phyloP scores from a whole-genome alignment of 2,888 invertebrate genomes.

The Hyles lineata region DNA sequence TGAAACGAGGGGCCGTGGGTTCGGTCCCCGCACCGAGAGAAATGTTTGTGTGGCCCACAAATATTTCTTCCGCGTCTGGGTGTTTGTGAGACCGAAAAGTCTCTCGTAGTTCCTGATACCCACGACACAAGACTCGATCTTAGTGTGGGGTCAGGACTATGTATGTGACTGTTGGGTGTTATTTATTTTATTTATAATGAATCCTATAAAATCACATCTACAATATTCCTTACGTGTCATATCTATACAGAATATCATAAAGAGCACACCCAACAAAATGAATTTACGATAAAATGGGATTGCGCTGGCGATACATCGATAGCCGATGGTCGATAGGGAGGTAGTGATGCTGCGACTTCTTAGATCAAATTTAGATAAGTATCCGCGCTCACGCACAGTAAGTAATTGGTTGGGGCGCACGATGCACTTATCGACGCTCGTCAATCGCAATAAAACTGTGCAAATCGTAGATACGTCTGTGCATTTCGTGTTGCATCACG shows the following conservation, averaged over 20 bases:
- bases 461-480: slow-evolving; percentile 35
- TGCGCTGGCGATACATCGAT: slow-evolving; percentile 47
- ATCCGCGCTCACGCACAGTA: slow-evolving; percentile 64
- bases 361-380: slow-evolving; percentile 80
- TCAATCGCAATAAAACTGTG: slow-evolving; percentile 80
- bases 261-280: slow-evolving; percentile 28
- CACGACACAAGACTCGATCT: no score
- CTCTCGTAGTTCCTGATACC: no score
- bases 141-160: no score
- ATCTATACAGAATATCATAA: slow-evolving; percentile 2
- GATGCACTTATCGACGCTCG: slow-evolving; percentile 70
- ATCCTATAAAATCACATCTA: no score
- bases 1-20: no score
- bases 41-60: no score
- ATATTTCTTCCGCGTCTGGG: no score
- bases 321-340: slow-evolving; percentile 35
- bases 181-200: no score
- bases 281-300: slow-evolving; percentile 61
- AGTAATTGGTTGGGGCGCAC: slow-evolving; percentile 79
- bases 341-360: slow-evolving; percentile 58
- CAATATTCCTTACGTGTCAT: neutral
- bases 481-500: neutral
- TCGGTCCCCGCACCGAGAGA: no score
- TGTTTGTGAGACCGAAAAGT: no score
- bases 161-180: no score